Percentiles rank a stretch among this genome's conserved stretches.
phyloP scores from a whole-genome alignment of 2,113 vertebrate genomes.

The Campylorhamphus procurvoides region DNA sequence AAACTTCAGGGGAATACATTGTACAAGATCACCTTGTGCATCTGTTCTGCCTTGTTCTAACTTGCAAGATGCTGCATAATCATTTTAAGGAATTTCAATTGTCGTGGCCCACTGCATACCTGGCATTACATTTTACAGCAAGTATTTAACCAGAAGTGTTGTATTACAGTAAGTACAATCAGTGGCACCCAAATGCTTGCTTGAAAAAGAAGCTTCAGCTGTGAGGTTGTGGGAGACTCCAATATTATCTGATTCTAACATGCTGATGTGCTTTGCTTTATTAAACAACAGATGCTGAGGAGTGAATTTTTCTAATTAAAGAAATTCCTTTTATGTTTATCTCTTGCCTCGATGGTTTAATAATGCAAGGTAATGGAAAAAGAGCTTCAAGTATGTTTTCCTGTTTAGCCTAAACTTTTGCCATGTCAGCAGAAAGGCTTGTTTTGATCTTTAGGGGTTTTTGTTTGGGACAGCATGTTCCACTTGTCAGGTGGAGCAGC shows the following conservation, averaged over 20 bases:
- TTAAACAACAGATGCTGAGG: conserved; percentile 49
- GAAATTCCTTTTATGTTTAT: conserved; percentile 69
- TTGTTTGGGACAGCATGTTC: conserved; percentile 1
- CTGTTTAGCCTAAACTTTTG: conserved; percentile 48
- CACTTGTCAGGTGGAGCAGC: neutral
- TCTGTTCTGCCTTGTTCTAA: conserved; percentile 12
- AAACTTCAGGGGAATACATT: neutral
- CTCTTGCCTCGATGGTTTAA: conserved; percentile 37
- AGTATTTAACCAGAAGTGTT: neutral
- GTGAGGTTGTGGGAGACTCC: conserved; percentile 34
- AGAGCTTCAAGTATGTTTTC: conserved; percentile 36
- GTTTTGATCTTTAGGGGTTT: conserved; percentile 27
- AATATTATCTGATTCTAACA: conserved; percentile 30
- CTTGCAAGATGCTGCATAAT: conserved; percentile 18
- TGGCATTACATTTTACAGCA: neutral
- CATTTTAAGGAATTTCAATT: conserved; percentile 37
- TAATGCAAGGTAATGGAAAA: conserved; percentile 61
- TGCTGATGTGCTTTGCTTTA: conserved; percentile 43
- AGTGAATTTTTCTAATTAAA: conserved; percentile 60
- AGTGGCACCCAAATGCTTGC: neutral
- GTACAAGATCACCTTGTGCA: neutral
- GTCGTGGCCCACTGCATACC: conserved; percentile 4
- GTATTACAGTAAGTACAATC: conserved; percentile 10
- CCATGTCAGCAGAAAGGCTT: conserved; percentile 50
- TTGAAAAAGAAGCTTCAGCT: conserved; percentile 1